Evolutionary conservation across 2,113 vertebrate species (phyloP).

Genomic region (Corvus moneduloides): DNA sequence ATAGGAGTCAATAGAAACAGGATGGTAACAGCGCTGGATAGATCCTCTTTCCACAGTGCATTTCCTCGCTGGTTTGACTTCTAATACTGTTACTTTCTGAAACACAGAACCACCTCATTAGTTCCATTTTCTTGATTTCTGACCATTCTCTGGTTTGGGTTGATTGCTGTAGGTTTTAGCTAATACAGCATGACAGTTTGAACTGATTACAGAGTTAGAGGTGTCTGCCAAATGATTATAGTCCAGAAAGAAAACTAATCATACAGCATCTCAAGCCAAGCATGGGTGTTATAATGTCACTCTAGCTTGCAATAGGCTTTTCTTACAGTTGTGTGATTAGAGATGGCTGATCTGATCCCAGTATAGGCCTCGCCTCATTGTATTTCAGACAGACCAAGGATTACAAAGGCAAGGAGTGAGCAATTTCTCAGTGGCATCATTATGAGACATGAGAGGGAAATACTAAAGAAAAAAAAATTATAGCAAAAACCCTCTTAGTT

Average conservation of each 20-base stretch:
- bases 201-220: not conserved
- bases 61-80: not conserved
- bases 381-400: not conserved
- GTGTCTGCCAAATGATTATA: not conserved
- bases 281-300: not conserved
- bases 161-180: not conserved
- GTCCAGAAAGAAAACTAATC: not conserved
- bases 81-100: not conserved
- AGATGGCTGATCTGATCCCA: not conserved
- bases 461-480: not conserved
- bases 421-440: not conserved
- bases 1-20: not conserved
- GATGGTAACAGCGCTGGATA: not conserved
- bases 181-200: not conserved
- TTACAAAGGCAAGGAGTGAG: not conserved
- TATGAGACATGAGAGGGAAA: not conserved
- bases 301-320: not conserved
- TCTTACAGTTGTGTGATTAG: not conserved
- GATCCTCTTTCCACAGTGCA: not conserved
- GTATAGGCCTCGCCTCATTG: fast-evolving
- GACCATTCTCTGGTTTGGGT: not conserved
- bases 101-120: not conserved
- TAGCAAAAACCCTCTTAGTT: not conserved
- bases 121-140: not conserved
- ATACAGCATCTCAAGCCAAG: not conserved